Evolutionary conservation across 2,888 invertebrate species (phyloP).

Genomic region (Habrosyne pyritoides): DNA sequence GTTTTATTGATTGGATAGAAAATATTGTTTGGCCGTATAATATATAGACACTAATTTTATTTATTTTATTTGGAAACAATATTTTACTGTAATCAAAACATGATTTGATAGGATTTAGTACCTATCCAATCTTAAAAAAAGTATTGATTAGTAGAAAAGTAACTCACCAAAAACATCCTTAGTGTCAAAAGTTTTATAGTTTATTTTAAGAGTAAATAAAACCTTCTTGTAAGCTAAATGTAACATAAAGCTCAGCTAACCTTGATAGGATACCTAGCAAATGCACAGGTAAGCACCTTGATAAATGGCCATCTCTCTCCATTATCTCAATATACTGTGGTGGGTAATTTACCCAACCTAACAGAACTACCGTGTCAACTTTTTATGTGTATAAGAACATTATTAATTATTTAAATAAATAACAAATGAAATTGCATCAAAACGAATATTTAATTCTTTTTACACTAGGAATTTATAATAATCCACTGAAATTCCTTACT

Average conservation of each 20-base stretch:
- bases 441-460: too few species aligned
- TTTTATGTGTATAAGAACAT: not conserved
- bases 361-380: not conserved
- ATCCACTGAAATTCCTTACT: too few species aligned
- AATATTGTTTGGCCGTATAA: constrained; percentile 53
- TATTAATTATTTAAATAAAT: too few species aligned
- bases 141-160: too few species aligned
- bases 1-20: constrained; percentile 67
- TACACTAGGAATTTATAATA: too few species aligned
- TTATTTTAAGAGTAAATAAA: too few species aligned
- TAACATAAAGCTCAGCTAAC: not conserved
- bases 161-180: not conserved
- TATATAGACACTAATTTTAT: not conserved
- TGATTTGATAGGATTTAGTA: too few species aligned
- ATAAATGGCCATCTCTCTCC: constrained; percentile 7
- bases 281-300: not conserved
- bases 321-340: not conserved
- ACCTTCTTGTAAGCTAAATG: not conserved
- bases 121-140: too few species aligned
- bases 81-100: too few species aligned
- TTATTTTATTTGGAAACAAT: too few species aligned
- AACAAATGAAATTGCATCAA: too few species aligned
- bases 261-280: not conserved
- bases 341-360: not conserved
- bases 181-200: not conserved